Evolutionary conservation across 2,797 vertebrate species (phyloP).

Genomic region (Sarcoramphus papa): DNA sequence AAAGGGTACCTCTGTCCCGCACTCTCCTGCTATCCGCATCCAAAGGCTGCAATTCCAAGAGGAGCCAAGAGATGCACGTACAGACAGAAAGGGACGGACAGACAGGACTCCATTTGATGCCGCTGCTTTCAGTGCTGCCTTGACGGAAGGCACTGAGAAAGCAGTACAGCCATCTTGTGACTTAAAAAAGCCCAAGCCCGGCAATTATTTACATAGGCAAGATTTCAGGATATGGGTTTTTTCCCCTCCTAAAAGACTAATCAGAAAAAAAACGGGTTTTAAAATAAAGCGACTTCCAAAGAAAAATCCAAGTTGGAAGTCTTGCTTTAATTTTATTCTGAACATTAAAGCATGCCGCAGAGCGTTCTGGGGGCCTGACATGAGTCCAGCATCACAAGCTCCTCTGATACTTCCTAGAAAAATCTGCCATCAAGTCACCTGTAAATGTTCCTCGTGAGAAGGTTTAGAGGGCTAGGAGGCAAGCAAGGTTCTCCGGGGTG

Average conservation of each 20-base stretch:
- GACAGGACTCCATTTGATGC: background rate
- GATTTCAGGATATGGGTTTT: background rate
- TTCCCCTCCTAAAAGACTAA: background rate
- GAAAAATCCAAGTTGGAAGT: background rate
- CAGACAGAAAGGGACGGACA: background rate
- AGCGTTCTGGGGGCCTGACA: background rate
- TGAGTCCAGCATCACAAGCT: background rate
- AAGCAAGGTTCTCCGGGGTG: background rate
- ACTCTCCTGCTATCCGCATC: accelerated
- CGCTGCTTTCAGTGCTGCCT: background rate
- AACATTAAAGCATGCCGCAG: background rate
- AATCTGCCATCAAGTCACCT: background rate
- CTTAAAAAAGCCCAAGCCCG: background rate
- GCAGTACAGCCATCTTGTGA: background rate
- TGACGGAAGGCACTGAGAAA: background rate
- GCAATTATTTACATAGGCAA: background rate
- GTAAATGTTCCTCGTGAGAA: background rate
- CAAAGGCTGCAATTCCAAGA: background rate
- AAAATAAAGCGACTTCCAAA: background rate
- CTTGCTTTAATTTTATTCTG: background rate
- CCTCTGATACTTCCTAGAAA: background rate
- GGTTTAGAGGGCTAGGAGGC: background rate
- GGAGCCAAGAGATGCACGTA: accelerated
- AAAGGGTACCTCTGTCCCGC: accelerated
- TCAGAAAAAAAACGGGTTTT: background rate